Conservation (phyloP, 2,113 vertebrate genomes). For the Variabilichromis moorii region DNA sequence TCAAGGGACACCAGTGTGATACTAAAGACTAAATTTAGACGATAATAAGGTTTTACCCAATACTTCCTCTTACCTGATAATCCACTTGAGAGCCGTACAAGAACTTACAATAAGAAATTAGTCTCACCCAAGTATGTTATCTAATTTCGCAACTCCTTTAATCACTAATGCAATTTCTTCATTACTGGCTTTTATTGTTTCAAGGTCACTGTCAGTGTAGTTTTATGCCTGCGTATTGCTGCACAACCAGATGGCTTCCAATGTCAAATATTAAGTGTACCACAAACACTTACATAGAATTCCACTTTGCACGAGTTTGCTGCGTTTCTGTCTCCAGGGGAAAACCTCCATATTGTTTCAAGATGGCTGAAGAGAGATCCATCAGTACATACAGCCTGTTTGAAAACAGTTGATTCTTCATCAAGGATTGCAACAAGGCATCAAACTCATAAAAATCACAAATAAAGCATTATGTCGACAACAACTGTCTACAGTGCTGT, state of each 20-base stretch:
- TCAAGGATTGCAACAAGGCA: neutral
- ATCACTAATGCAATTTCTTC: neutral
- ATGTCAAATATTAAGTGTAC: neutral
- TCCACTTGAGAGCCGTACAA: neutral
- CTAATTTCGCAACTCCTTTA: neutral
- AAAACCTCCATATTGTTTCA: slow-evolving; percentile 75
- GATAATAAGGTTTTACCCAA: slow-evolving; percentile 20
- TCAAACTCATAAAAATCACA: neutral
- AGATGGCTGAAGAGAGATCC: slow-evolving; percentile 75
- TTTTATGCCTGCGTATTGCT: neutral
- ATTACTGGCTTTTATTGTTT: neutral
- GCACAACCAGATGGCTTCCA: neutral
- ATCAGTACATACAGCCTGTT: slow-evolving; percentile 73
- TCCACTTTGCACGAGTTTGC: slow-evolving; percentile 66
- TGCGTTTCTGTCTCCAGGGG: slow-evolving; percentile 43
- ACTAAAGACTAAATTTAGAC: slow-evolving; percentile 23
- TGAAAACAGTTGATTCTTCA: neutral
- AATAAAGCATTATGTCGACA: neutral
- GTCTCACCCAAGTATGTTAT: neutral
- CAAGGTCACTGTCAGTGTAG: neutral
- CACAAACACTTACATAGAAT: slow-evolving; percentile 67
- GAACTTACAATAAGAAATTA: neutral
- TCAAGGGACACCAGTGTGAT: neutral
- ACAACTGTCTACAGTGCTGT: neutral
- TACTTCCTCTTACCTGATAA: slow-evolving; percentile 1